Conservation (phyloP, 2,113 vertebrate genomes). For the Gnathonemus echidnorhynchus region DNA sequence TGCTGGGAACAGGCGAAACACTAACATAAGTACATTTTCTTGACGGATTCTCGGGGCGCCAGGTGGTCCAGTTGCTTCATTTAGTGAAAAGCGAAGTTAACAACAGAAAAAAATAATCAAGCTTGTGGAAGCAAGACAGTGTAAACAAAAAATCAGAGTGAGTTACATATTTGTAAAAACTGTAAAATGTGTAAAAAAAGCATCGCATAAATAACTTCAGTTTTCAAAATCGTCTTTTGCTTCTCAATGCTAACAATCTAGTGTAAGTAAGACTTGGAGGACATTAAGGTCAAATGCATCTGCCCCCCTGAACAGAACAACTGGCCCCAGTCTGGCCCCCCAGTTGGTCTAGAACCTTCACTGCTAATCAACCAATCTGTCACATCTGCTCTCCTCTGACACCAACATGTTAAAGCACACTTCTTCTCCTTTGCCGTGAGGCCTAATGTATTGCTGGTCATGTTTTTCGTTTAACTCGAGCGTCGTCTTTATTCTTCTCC, state of each 20-base stretch:
- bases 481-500: not conserved
- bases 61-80: not conserved
- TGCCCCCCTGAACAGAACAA: not conserved
- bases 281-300: not conserved
- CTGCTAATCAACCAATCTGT: not conserved
- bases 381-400: slow-evolving; percentile 4
- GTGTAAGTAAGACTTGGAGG: not conserved
- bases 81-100: not conserved
- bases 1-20: not conserved
- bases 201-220: not conserved
- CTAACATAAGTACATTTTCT: not conserved
- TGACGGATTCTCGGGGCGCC: not conserved
- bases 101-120: not conserved
- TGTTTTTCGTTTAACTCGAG: not conserved
- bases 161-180: not conserved
- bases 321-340: not conserved
- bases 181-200: not conserved
- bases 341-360: not conserved
- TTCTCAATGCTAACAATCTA: not conserved
- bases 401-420: not conserved
- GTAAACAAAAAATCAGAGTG: not conserved
- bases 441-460: not conserved
- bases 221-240: no score
- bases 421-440: not conserved
- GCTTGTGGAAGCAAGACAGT: not conserved